These are phyloP conservation scores for Micrastur ruficollis DNA, from an alignment of 2,797 vertebrate genomes.

Conservation along the genomic window DNA sequence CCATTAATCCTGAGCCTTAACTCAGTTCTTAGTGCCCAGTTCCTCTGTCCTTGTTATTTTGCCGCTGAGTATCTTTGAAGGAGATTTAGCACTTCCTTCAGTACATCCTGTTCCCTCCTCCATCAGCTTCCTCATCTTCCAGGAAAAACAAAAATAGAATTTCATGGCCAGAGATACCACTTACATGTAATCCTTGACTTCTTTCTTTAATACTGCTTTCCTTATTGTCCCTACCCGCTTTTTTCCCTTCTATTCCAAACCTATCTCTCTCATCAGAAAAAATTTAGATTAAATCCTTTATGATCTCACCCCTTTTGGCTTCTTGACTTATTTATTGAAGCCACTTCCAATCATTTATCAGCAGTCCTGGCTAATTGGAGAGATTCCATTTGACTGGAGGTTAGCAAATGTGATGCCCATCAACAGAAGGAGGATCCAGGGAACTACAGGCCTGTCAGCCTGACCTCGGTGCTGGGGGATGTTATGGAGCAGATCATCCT, in stretches of 20 bases:
- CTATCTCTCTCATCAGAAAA: background rate
- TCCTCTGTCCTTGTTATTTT: background rate
- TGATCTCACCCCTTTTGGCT: background rate
- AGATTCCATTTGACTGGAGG: background rate
- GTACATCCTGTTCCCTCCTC: background rate
- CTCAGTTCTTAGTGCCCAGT: background rate
- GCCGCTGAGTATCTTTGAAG: background rate
- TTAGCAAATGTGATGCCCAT: background rate
- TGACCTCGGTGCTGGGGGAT: background rate
- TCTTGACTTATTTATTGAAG: background rate
- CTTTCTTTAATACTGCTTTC: background rate
- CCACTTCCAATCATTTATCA: background rate
- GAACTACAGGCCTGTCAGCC: background rate
- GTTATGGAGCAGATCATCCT: background rate
- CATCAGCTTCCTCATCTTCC: background rate
- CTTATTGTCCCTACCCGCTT: accelerated
- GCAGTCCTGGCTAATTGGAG: background rate
- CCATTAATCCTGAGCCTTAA: background rate
- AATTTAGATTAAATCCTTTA: background rate
- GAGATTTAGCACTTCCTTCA: background rate
- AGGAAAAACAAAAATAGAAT: background rate
- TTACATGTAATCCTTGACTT: background rate
- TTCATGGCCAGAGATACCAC: background rate
- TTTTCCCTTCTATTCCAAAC: background rate
- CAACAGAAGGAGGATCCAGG: background rate